Evolutionary conservation across 2,113 vertebrate genomes (phyloP).

Genomic region (Heteronetta atricapilla): DNA sequence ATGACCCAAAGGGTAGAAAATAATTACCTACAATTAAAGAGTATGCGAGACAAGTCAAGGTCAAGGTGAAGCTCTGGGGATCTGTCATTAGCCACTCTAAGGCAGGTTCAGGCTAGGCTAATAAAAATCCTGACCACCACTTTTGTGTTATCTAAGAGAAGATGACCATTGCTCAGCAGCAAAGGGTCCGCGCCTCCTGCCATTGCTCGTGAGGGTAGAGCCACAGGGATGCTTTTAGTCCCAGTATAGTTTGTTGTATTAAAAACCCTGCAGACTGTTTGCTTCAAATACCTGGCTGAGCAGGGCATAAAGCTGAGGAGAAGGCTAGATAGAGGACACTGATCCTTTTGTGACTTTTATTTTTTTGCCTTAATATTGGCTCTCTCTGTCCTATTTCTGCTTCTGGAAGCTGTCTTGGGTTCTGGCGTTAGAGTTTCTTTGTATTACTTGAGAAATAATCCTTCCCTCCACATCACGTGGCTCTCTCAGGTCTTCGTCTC

Average conservation of each 20-base stretch:
- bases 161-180: not conserved
- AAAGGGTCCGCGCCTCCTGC: not conserved
- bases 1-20: conserved; percentile 30
- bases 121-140: conserved; percentile 13
- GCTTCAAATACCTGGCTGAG: not conserved
- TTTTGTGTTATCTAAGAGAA: conserved; percentile 4
- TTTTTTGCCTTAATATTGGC: not conserved
- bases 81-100: conserved; percentile 26
- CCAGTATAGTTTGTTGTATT: not conserved
- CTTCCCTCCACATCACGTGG: not conserved
- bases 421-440: not conserved
- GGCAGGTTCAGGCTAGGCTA: conserved; percentile 12
- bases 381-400: not conserved
- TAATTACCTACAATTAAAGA: conserved; percentile 47
- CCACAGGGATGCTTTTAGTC: not conserved
- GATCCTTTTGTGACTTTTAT: not conserved
- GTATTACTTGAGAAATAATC: not conserved
- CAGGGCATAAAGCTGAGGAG: not conserved
- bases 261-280: not conserved
- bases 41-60: conserved; percentile 39
- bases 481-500: conserved; percentile 33
- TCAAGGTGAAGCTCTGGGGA: conserved; percentile 26
- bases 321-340: rapidly evolving
- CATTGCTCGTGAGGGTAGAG: not conserved
- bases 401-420: not conserved